These are phyloP conservation scores for Sinocyclocheilus maitianheensis DNA, from an alignment of 2,113 vertebrate genomes.

Conservation along the genomic window DNA sequence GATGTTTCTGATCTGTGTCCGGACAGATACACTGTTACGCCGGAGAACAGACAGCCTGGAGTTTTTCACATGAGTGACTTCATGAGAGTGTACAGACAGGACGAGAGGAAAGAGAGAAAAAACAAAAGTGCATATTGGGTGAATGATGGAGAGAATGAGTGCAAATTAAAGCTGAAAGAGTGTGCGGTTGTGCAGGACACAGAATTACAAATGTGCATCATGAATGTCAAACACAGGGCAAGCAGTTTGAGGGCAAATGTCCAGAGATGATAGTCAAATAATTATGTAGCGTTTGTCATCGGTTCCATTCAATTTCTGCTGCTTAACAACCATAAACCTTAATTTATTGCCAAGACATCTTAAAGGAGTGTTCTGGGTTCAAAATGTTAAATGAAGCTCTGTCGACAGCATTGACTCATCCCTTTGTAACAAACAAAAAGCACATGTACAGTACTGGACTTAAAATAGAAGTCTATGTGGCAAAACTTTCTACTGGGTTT, in stretches of 20 bases:
- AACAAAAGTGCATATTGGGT: not conserved
- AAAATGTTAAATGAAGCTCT: not conserved
- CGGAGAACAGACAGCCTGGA: conserved; percentile 42
- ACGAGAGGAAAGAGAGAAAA: not conserved
- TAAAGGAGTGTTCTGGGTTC: not conserved
- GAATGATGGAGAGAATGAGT: conserved; percentile 17
- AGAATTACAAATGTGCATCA: not conserved
- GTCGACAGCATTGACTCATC: not conserved
- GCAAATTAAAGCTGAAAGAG: conserved; percentile 17
- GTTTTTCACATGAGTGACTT: conserved; percentile 33
- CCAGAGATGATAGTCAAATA: not conserved
- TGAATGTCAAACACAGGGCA: not conserved
- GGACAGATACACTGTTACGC: conserved; percentile 23
- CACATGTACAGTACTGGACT: not conserved
- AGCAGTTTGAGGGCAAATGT: not conserved
- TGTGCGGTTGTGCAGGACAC: not conserved
- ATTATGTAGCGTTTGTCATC: not conserved
- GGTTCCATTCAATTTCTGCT: not conserved
- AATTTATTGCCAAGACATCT: not conserved
- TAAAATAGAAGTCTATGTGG: not conserved
- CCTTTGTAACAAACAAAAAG: not conserved
- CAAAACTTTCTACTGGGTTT: not conserved
- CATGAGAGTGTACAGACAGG: conserved; percentile 9
- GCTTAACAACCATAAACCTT: not conserved
- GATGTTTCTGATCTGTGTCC: conserved; percentile 41